A percentile compares a stretch with the other conserved stretches of the same genome.
phyloP scores from a whole-genome alignment of 2,888 invertebrate genomes.

The Pantelozetes paolii region DNA sequence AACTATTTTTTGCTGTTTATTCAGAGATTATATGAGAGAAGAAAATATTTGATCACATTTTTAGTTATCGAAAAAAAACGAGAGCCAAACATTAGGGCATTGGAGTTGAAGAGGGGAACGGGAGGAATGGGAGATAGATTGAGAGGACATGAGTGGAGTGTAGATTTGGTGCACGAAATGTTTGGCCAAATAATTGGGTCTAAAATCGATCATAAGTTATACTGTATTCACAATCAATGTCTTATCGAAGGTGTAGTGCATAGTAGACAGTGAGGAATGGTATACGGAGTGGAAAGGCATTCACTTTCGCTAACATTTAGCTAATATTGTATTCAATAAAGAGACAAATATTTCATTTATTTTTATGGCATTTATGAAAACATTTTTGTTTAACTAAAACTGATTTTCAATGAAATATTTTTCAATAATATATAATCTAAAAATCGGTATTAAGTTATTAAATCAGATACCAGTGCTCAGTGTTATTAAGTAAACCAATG shows the following conservation, averaged over 20 bases:
- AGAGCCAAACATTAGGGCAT: neutral
- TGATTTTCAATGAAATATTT: neutral
- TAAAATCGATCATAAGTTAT: slow-evolving; percentile 31
- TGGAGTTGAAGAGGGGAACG: neutral
- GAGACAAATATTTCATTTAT: neutral
- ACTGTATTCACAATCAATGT: too few relatives aligned
- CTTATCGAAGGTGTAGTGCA: too few relatives aligned
- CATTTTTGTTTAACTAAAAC: slow-evolving; percentile 20
- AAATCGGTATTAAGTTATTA: slow-evolving; percentile 34
- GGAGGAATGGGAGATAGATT: neutral
- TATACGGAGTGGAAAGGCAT: slow-evolving; percentile 22
- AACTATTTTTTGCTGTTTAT: too few relatives aligned
- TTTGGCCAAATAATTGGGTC: slow-evolving; percentile 26
- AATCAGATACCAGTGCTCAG: neutral
- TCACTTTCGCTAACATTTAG: slow-evolving; percentile 14
- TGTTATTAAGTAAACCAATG: too few relatives aligned
- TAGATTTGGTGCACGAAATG: slow-evolving; percentile 19
- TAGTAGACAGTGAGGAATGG: neutral
- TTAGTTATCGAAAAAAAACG: neutral
- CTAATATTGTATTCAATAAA: neutral
- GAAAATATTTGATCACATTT: neutral
- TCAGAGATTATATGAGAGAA: too few relatives aligned
- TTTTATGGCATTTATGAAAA: slow-evolving; percentile 31
- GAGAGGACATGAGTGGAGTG: neutral
- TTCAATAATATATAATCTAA: slow-evolving; percentile 3